Conservation (phyloP, 2,113 vertebrate species). For the Saguinus midas region DNA sequence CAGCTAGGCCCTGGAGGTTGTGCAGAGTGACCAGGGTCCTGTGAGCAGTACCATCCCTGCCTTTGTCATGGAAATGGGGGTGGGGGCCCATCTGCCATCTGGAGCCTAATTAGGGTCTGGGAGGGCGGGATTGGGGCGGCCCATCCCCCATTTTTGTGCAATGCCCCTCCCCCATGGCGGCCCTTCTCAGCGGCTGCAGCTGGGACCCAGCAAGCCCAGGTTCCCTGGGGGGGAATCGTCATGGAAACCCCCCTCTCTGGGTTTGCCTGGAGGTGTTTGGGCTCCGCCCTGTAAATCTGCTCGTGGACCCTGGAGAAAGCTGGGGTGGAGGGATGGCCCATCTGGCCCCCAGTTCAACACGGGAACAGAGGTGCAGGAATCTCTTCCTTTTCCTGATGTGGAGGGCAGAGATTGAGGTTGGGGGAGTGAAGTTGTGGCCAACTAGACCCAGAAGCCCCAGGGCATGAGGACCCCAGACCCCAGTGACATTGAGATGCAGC, state of each 20-base stretch:
- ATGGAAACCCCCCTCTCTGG: conserved; percentile 65
- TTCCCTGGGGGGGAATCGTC: conserved; percentile 49
- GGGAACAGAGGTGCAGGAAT: conserved; percentile 30
- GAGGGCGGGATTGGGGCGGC: conserved; percentile 26
- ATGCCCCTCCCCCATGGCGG: conserved; percentile 26
- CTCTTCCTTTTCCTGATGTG: not conserved
- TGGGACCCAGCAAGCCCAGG: conserved; percentile 41
- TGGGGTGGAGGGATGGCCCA: not conserved
- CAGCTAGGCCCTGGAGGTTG: not conserved
- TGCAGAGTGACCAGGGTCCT: conserved; percentile 61
- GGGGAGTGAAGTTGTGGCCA: not conserved
- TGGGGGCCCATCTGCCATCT: conserved; percentile 74
- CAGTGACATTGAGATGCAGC: too few relatives aligned
- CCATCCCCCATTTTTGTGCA: conserved; percentile 55
- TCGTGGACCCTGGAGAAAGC: conserved; percentile 46
- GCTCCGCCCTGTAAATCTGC: conserved; percentile 66
- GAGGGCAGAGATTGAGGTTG: not conserved
- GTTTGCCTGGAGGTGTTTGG: conserved; percentile 43
- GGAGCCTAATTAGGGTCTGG: conserved; percentile 70
- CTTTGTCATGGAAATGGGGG: conserved; percentile 91
- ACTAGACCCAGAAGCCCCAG: not conserved
- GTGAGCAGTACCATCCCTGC: not conserved
- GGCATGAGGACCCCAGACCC: too few relatives aligned
- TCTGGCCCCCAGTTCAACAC: conserved; percentile 34
- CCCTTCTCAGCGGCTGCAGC: conserved; percentile 65